Conservation (phyloP, 2,888 invertebrate genomes). For the Dysmachus trigonus region DNA sequence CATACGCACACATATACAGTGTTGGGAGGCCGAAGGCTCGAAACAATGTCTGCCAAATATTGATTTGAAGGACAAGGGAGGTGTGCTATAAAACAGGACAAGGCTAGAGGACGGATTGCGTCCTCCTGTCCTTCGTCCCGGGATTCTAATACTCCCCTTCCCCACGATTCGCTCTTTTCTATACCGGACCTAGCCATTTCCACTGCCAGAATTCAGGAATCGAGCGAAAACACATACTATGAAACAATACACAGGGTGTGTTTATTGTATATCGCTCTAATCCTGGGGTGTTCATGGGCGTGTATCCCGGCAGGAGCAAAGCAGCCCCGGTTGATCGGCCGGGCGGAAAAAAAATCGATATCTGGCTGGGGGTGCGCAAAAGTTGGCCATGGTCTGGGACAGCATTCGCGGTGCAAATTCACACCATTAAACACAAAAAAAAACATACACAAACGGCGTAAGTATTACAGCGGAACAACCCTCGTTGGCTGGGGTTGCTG, state of each 20-base stretch:
- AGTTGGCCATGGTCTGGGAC: constrained; percentile 59
- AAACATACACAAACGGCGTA: background rate
- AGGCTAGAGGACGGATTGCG: constrained; percentile 17
- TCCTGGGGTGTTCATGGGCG: constrained; percentile 4
- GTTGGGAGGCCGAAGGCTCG: background rate
- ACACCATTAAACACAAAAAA: background rate
- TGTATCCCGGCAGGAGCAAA: constrained; percentile 11
- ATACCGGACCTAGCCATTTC: background rate
- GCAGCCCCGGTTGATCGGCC: constrained; percentile 33
- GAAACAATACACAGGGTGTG: background rate
- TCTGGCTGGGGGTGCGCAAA: constrained; percentile 48
- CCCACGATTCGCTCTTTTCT: too few species aligned
- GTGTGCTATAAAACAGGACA: constrained; percentile 29
- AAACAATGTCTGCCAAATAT: constrained; percentile 29
- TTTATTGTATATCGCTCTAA: background rate
- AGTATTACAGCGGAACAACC: constrained; percentile 9
- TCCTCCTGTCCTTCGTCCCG: constrained; percentile 10
- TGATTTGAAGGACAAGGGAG: constrained; percentile 25
- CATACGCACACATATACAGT: background rate
- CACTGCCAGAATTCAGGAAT: background rate
- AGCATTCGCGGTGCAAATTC: constrained; percentile 40
- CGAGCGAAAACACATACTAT: background rate
- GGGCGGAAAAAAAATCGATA: constrained; percentile 38
- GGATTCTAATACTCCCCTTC: background rate
- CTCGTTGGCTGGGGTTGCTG: background rate